These are phyloP conservation scores for Lacanobia oleracea DNA, from an alignment of 2,888 invertebrate species.

Conservation along the genomic window DNA sequence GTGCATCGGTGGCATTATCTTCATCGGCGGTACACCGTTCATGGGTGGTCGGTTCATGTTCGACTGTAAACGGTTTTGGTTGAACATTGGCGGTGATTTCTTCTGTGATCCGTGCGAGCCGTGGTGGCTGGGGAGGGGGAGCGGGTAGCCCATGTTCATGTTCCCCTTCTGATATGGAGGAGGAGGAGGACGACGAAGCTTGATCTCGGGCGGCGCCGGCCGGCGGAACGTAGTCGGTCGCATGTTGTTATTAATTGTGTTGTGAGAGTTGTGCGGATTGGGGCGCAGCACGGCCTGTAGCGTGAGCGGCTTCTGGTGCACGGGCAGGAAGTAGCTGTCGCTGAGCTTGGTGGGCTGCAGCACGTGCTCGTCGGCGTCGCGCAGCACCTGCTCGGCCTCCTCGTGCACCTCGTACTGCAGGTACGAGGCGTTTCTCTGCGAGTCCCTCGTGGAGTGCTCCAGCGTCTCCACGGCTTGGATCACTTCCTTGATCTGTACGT, in stretches of 20 bases:
- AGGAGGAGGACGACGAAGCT: conserved; percentile 81
- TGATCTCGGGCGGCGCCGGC: conserved; percentile 87
- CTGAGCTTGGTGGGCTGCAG: conserved; percentile 77
- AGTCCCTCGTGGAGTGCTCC: conserved; percentile 82
- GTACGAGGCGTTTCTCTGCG: conserved; percentile 76
- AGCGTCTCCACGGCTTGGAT: conserved; percentile 85
- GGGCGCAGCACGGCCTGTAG: conserved; percentile 86
- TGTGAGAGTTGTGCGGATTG: conserved; percentile 66
- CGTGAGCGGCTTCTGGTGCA: conserved; percentile 84
- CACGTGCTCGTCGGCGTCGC: conserved; percentile 84
- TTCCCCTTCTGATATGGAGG: conserved; percentile 74
- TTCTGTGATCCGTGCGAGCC: conserved; percentile 74
- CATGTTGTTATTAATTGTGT: conserved; percentile 75
- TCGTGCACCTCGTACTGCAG: conserved; percentile 84
- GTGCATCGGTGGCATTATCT: conserved; percentile 64
- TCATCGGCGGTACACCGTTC: conserved; percentile 78
- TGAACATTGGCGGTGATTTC: conserved; percentile 70
- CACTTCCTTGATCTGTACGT: conserved; percentile 85
- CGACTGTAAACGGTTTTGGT: conserved; percentile 70
- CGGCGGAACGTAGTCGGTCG: conserved; percentile 82
- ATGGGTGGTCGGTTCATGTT: conserved; percentile 75
- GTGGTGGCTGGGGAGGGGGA: conserved; percentile 81
- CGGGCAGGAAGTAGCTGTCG: conserved; percentile 80
- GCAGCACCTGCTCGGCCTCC: conserved; percentile 81
- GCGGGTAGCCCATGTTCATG: conserved; percentile 76